Evolutionary conservation across 2,797 vertebrate species (phyloP).

Genomic region (Tapirus indicus): DNA sequence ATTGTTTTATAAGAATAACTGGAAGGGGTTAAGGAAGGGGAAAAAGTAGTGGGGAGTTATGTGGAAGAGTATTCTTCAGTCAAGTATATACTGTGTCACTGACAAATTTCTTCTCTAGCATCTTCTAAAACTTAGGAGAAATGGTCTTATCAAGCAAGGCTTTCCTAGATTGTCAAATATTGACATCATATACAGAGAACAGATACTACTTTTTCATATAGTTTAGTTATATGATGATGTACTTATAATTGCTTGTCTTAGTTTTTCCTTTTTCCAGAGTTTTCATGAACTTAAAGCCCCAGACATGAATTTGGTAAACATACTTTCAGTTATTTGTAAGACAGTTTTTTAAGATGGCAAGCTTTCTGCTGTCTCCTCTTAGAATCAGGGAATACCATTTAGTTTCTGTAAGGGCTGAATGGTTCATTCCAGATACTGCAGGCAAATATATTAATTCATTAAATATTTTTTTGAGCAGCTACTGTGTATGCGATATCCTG

Average conservation of each 20-base stretch:
- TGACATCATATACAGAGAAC: slow-evolving; percentile 3
- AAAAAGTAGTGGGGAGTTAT: not conserved
- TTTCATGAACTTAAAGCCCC: slow-evolving; percentile 28
- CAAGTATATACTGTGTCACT: not conserved
- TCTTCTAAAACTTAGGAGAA: slow-evolving; percentile 56
- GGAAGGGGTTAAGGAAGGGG: not conserved
- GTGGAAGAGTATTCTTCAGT: slow-evolving; percentile 16
- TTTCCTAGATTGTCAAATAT: slow-evolving; percentile 32
- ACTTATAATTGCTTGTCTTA: not conserved
- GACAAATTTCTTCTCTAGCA: slow-evolving; percentile 19
- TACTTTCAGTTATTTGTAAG: slow-evolving; percentile 50
- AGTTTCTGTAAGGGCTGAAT: slow-evolving; percentile 35
- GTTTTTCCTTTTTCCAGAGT: slow-evolving; percentile 3
- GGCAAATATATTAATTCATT: slow-evolving; percentile 23
- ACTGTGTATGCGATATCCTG: not conserved
- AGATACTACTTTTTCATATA: slow-evolving; percentile 10
- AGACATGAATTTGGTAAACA: not conserved
- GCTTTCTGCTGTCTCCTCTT: slow-evolving; percentile 16
- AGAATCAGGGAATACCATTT: slow-evolving; percentile 12
- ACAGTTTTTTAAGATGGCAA: slow-evolving; percentile 41
- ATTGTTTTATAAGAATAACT: slow-evolving; percentile 46
- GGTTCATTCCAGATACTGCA: not conserved
- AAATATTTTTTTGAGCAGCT: slow-evolving; percentile 24
- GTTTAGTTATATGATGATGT: slow-evolving; percentile 3
- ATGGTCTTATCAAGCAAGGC: not conserved